These are phyloP conservation scores for Alfaro cultratus DNA, from an alignment of 2,797 vertebrate species.

Conservation along the genomic window DNA sequence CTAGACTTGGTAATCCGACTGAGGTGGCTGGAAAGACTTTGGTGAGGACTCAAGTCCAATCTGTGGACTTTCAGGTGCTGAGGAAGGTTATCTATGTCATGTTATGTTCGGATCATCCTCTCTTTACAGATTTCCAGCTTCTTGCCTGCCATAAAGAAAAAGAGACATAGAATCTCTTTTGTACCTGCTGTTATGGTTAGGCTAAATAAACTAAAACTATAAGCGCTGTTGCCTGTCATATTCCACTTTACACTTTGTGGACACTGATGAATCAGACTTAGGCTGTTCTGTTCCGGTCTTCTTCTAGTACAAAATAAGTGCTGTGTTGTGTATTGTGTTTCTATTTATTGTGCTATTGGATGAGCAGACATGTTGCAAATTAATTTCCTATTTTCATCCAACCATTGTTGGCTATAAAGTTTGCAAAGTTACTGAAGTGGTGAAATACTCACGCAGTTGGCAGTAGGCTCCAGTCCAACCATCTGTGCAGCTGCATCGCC, in stretches of 20 bases:
- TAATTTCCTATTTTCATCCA: neutral
- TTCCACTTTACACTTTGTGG: neutral
- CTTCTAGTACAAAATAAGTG: neutral
- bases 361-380: neutral
- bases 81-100: neutral
- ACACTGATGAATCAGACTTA: neutral
- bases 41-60: neutral
- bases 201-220: neutral
- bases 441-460: conserved; percentile 72
- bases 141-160: neutral
- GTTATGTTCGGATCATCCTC: neutral
- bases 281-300: neutral
- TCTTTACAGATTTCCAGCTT: neutral
- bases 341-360: neutral
- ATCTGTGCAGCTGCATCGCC: conserved; percentile 65
- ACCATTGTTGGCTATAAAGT: too few species aligned
- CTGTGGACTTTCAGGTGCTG: neutral
- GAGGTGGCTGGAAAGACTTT: neutral
- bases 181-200: neutral
- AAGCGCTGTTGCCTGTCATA: neutral
- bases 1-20: neutral
- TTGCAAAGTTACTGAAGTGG: conserved; percentile 9
- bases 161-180: neutral
- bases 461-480: conserved; percentile 73
- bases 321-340: neutral